These are phyloP conservation scores for Anthrax anthrax DNA, from an alignment of 2,888 invertebrate species.

Conservation along the genomic window DNA sequence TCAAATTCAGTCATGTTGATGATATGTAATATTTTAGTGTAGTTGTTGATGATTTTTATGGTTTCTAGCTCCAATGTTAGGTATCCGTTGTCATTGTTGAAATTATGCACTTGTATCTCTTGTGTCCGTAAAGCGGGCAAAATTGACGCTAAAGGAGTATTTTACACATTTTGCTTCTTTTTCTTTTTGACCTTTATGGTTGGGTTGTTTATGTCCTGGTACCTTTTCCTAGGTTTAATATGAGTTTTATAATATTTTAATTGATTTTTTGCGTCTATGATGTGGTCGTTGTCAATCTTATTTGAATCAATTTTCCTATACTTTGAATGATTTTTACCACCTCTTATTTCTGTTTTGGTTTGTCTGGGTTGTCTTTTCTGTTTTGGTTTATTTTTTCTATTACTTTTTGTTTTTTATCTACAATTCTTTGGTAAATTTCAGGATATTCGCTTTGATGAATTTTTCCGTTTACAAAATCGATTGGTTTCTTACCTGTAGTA, in stretches of 20 bases:
- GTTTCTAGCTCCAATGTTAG: not conserved
- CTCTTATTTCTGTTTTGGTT: not conserved
- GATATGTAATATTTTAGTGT: no score
- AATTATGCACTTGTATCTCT: not conserved
- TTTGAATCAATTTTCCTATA: not conserved
- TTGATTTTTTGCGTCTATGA: not conserved
- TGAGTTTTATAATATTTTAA: not conserved
- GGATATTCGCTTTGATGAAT: not conserved
- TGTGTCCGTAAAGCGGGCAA: not conserved
- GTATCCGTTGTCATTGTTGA: conserved; percentile 1
- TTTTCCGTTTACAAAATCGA: conserved; percentile 2
- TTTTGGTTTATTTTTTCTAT: not conserved
- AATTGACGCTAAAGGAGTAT: not conserved
- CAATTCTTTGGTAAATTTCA: not conserved
- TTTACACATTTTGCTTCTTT: not conserved
- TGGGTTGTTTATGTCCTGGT: not conserved
- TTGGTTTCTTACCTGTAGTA: conserved; percentile 3
- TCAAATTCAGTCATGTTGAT: not conserved
- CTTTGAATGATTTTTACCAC: not conserved
- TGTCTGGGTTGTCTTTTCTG: not conserved
- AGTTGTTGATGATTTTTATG: no score
- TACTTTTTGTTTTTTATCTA: not conserved
- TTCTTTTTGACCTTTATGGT: not conserved
- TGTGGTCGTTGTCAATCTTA: not conserved
- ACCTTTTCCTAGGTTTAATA: not conserved